Base-by-base conservation (phyloP, 2,888 invertebrate species). In the Amblyteles armatorius region DNA sequence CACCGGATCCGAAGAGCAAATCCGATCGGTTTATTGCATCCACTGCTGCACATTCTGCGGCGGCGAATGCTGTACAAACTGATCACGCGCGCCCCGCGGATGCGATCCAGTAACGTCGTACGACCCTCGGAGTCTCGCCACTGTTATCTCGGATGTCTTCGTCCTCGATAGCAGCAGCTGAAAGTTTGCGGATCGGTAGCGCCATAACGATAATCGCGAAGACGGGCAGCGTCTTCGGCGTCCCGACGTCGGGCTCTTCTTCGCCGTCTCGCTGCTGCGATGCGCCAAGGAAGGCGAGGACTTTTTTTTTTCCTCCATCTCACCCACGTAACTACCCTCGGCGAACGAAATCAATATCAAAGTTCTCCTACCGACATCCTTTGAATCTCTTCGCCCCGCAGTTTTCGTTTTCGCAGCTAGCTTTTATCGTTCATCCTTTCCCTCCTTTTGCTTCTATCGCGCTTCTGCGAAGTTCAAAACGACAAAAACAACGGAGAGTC, bases 311-410 rank as follows among this genome's bases (percentile, higher is more conserved):
- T 68, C 69, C 77, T 67, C 26, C 33, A 65, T 74, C 74, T 13
- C 52, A 44, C 50, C 60, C 36, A 55, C 81, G 44, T 68, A 76
- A 55, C 67, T 73, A 44, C 68, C 76, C 82, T 67, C 55, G 22
- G 60, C 48, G 68, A 82, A 57, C 68, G 68, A 63, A 82, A 82
- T 82, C 82, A 67, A 82, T 82, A 82, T 78, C 40, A 48, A 68
- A 44, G n/a, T 69, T 33, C 63, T 74, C n/a, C 50, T 9, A 44
- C 16, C 44, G 11, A n/a, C 60, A 73, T 73, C 73, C 63, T 63
- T 63, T 50, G 44, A 63, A 74, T 63, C 48, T 74, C 63, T 65
- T 76, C 36, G 29, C 36, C 33, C 19, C 16, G 33, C 19, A 16
- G 22, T 52, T 13, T 71, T 52, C 33, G 11, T 69, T 69, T 22